Evolutionary conservation across 2,888 invertebrate species (phyloP).

Genomic region (Drosophila kuntzei): DNA sequence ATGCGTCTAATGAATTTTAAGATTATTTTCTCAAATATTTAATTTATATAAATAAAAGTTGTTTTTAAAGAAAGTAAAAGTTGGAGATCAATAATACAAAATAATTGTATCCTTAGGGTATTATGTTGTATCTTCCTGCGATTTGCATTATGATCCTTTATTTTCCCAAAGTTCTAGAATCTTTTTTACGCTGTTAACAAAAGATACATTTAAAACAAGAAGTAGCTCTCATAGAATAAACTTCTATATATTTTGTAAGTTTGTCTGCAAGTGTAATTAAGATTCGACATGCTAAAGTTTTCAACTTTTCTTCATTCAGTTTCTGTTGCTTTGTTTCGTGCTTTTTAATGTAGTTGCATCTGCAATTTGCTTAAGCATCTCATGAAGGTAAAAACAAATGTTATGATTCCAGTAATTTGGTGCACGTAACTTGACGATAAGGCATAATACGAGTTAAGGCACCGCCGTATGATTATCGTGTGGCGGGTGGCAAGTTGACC

Average conservation of each 20-base stretch:
- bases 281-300: conserved; percentile 4
- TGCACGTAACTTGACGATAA: conserved; percentile 41
- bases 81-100: too few relatives aligned
- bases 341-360: conserved; percentile 14
- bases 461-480: conserved; percentile 69
- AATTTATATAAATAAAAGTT: too few relatives aligned
- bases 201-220: background rate
- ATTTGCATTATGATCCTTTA: background rate
- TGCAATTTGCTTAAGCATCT: conserved; percentile 46
- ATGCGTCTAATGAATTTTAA: too few relatives aligned
- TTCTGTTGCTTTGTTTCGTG: background rate
- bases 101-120: background rate
- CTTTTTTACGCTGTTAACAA: background rate
- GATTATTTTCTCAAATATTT: too few relatives aligned
- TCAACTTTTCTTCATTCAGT: background rate
- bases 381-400: conserved; percentile 52
- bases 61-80: too few relatives aligned
- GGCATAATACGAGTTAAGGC: background rate
- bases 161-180: background rate
- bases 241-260: background rate
- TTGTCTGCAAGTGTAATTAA: conserved; percentile 17
- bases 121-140: background rate
- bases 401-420: conserved; percentile 50
- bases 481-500: conserved; percentile 46
- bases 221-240: background rate